A percentile compares a stretch with the other conserved stretches of the same genome.
Evolutionary conservation across 1,140 invertebrate genomes (phyloP).

Genomic region (Harpegnathos saltator): DNA sequence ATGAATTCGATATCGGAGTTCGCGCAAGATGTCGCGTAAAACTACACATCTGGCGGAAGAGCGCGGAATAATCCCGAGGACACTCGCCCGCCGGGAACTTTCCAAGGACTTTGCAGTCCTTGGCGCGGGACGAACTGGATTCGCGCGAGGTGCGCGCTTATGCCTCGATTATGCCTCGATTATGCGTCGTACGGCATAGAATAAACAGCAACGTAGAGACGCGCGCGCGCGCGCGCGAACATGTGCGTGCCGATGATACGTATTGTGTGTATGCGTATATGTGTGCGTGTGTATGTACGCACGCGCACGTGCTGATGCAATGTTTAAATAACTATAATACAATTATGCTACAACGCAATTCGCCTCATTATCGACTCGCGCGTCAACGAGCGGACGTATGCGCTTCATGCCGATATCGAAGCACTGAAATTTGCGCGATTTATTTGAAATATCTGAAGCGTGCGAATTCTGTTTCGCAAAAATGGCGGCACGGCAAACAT

Average conservation of each 20-base stretch:
- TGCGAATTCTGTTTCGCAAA: conserved; percentile 36
- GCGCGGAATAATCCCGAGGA: conserved; percentile 35
- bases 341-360: background rate
- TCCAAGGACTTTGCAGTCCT: conserved; percentile 34
- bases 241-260: no score
- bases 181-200: no score
- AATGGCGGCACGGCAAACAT: background rate
- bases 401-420: background rate
- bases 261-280: no score
- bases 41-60: conserved; percentile 36
- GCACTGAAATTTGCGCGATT: conserved; percentile 32
- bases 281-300: no score
- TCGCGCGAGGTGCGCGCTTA: background rate
- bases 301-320: background rate
- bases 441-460: conserved; percentile 15
- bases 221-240: background rate
- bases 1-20: conserved; percentile 56
- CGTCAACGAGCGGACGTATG: background rate
- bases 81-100: conserved; percentile 31
- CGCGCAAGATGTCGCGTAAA: conserved; percentile 53
- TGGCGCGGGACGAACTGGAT: conserved; percentile 48
- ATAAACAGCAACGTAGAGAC: conserved; percentile 4
- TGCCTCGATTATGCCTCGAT: no score
- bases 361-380: conserved; percentile 6
- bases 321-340: conserved; percentile 2